These are phyloP conservation scores for Synergus japonicus DNA, from an alignment of 2,888 invertebrate genomes.

Conservation along the genomic window DNA sequence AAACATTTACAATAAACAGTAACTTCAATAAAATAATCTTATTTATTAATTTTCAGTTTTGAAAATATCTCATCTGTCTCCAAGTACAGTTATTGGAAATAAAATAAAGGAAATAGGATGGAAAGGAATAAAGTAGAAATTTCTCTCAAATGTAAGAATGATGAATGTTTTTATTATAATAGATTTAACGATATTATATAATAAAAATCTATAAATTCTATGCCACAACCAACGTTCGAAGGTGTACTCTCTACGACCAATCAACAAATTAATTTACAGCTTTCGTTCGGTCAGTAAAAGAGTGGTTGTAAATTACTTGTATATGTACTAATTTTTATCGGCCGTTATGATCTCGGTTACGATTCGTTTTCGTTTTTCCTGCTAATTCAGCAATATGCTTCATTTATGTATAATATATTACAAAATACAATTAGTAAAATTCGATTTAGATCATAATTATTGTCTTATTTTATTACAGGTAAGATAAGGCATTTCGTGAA, in stretches of 20 bases:
- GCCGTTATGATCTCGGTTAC: neutral
- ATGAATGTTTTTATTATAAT: slow-evolving; percentile 71
- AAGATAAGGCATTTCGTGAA: slow-evolving; percentile 47
- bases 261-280: slow-evolving; percentile 62
- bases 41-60: neutral
- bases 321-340: slow-evolving; percentile 47
- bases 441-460: slow-evolving; percentile 69
- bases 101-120: neutral
- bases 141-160: slow-evolving; percentile 3
- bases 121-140: neutral
- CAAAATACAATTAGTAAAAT: slow-evolving; percentile 69
- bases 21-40: neutral
- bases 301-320: slow-evolving; percentile 51
- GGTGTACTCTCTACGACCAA: slow-evolving; percentile 58
- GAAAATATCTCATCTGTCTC: neutral
- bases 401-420: slow-evolving; percentile 48
- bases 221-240: slow-evolving; percentile 74
- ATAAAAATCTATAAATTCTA: slow-evolving; percentile 74
- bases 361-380: slow-evolving; percentile 36
- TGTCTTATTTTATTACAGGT: slow-evolving; percentile 55
- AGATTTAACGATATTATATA: slow-evolving; percentile 73
- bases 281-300: slow-evolving; percentile 52
- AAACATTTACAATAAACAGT: neutral
- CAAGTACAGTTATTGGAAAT: too few species aligned
- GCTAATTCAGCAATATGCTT: slow-evolving; percentile 37